These are phyloP conservation scores for Galaxias olidus DNA, from an alignment of 2,797 vertebrate genomes.

Conservation along the genomic window DNA sequence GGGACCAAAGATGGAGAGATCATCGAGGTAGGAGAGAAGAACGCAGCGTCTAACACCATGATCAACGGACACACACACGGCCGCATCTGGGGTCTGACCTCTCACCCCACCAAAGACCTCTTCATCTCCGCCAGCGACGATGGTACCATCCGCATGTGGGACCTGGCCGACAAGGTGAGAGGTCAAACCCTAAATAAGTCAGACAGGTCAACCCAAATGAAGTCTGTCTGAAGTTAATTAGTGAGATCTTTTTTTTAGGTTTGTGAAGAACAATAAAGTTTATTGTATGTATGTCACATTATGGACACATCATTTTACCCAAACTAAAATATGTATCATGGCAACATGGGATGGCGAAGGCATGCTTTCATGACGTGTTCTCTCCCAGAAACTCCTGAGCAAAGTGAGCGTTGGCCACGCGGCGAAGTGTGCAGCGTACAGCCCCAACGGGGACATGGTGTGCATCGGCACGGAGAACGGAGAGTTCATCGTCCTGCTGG, in stretches of 20 bases:
- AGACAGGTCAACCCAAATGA: too few relatives aligned
- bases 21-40: constrained; percentile 97
- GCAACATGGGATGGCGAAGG: too few relatives aligned
- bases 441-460: constrained; percentile 92
- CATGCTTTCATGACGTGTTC: neutral
- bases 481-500: constrained; percentile 90
- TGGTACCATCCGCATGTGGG: constrained; percentile 93
- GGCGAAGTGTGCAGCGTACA: constrained; percentile 87
- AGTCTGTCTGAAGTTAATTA: too few relatives aligned
- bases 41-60: constrained; percentile 92
- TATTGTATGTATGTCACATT: too few relatives aligned
- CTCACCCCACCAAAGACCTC: constrained; percentile 91
- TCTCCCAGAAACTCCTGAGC: constrained; percentile 88
- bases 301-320: too few relatives aligned
- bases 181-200: too few relatives aligned
- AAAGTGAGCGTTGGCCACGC: constrained; percentile 91
- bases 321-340: too few relatives aligned
- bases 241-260: too few relatives aligned
- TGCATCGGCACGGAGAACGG: constrained; percentile 95
- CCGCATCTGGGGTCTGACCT: constrained; percentile 92
- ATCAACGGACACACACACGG: constrained; percentile 95
- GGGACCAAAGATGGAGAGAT: constrained; percentile 97
- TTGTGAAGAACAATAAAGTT: too few relatives aligned
- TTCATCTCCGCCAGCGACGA: constrained; percentile 94
- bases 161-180: constrained; percentile 88